Evolutionary conservation across 2,888 invertebrate species (phyloP).

Genomic region (Tromatobia lineatoria): DNA sequence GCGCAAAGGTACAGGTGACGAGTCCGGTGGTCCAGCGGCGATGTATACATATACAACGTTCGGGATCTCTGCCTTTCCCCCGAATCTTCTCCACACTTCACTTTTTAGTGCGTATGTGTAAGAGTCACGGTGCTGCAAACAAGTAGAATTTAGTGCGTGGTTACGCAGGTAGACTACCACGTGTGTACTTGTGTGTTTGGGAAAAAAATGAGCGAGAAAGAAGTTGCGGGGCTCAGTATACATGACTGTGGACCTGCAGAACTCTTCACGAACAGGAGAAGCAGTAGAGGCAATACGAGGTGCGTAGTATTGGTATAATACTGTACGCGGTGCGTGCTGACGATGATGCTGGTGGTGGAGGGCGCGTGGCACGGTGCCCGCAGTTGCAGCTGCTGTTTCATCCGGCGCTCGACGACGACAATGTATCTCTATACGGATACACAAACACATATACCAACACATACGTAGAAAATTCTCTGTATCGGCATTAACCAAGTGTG

Average conservation of each 20-base stretch:
- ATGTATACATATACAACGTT: constrained; percentile 41
- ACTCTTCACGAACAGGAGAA: constrained; percentile 73
- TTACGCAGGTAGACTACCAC: constrained; percentile 13
- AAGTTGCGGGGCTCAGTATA: constrained; percentile 40
- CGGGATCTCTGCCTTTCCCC: constrained; percentile 37
- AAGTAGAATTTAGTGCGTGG: background rate
- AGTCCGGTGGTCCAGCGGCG: constrained; percentile 82
- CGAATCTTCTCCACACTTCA: constrained; percentile 31
- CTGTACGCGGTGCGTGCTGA: constrained; percentile 56
- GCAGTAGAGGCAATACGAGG: constrained; percentile 35
- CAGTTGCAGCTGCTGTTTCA: constrained; percentile 80
- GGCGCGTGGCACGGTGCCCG: constrained; percentile 80
- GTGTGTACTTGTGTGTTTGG: constrained; percentile 18
- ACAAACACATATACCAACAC: constrained; percentile 34
- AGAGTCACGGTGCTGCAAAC: background rate
- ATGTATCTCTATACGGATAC: constrained; percentile 25
- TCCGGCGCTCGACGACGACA: constrained; percentile 54
- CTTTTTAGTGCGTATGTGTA: background rate
- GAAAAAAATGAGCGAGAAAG: constrained; percentile 49
- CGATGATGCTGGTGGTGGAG: constrained; percentile 72
- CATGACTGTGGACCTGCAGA: constrained; percentile 74
- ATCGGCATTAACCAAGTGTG: constrained; percentile 50
- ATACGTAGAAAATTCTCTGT: constrained; percentile 45
- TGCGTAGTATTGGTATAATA: constrained; percentile 56
- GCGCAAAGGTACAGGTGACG: constrained; percentile 82